phyloP scores from a whole-genome alignment of 1,140 invertebrate species.

The Leucophenga varia region DNA sequence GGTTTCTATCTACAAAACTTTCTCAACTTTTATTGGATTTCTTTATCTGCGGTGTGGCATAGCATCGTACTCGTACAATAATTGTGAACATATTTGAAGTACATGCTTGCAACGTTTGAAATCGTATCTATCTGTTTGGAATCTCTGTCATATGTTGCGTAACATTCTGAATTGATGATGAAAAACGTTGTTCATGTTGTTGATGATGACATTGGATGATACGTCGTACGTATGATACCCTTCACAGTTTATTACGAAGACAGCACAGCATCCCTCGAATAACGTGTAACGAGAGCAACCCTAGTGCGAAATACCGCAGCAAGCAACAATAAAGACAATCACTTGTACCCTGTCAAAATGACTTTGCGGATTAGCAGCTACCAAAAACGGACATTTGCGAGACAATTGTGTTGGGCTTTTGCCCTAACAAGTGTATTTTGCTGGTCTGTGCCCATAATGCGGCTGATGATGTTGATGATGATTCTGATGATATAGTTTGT shows the following conservation, averaged over 20 bases:
- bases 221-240: too few species aligned
- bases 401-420: neutral
- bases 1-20: too few species aligned
- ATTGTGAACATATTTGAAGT: slow-evolving; percentile 54
- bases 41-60: slow-evolving; percentile 4
- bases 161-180: slow-evolving; percentile 26
- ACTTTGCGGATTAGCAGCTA: slow-evolving; percentile 48
- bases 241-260: too few species aligned
- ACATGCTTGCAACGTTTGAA: slow-evolving; percentile 21
- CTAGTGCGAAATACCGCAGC: too few species aligned
- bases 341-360: slow-evolving; percentile 29
- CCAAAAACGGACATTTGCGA: neutral
- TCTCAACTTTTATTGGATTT: slow-evolving; percentile 40
- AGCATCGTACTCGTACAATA: slow-evolving; percentile 3
- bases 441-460: too few species aligned
- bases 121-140: slow-evolving; percentile 14
- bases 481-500: too few species aligned
- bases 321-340: too few species aligned
- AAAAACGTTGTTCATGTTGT: too few species aligned
- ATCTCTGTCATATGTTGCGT: slow-evolving; percentile 47
- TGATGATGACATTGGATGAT: too few species aligned
- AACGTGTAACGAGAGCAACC: too few species aligned
- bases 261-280: too few species aligned
- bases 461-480: too few species aligned
- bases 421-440: neutral